Percentiles rank a stretch among this genome's conserved stretches.
Conservation (phyloP, 2,888 invertebrate species). For the Ramazzottius varieornatus region DNA sequence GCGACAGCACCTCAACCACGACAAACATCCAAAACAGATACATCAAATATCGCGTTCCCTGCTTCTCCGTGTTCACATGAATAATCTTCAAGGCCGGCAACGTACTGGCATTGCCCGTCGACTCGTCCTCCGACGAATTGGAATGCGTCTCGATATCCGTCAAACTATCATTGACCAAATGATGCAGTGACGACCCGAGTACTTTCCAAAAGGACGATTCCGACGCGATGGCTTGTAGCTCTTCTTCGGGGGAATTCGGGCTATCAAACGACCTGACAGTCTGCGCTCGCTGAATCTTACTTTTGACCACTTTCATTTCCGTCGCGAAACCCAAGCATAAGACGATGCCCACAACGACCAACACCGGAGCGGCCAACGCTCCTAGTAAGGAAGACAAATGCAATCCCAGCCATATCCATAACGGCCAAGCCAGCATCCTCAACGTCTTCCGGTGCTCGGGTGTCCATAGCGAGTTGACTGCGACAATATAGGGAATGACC, state of each 20-base stretch:
- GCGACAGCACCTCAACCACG: neutral
- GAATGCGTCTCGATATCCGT: neutral
- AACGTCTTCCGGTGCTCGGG: neutral
- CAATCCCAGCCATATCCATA: neutral
- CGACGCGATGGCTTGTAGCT: neutral
- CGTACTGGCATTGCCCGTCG: too few species aligned
- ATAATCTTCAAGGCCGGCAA: neutral
- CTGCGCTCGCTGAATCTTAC: neutral
- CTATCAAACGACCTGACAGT: neutral
- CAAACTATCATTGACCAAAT: neutral
- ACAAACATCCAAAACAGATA: constrained; percentile 2
- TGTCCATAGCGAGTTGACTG: neutral
- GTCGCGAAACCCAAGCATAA: neutral
- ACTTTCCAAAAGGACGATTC: neutral
- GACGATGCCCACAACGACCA: neutral
- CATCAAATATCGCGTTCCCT: neutral
- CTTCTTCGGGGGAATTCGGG: neutral
- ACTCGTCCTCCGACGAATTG: too few species aligned
- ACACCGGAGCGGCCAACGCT: neutral
- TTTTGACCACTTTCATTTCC: neutral
- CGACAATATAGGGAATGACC: neutral
- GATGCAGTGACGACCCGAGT: neutral
- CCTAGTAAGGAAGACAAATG: neutral
- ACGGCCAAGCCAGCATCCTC: neutral
- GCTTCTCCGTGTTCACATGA: neutral